Percentiles rank a stretch among this genome's conserved stretches.
phyloP scores from a whole-genome alignment of 2,888 invertebrate species.

The Linnaemya vulpina region DNA sequence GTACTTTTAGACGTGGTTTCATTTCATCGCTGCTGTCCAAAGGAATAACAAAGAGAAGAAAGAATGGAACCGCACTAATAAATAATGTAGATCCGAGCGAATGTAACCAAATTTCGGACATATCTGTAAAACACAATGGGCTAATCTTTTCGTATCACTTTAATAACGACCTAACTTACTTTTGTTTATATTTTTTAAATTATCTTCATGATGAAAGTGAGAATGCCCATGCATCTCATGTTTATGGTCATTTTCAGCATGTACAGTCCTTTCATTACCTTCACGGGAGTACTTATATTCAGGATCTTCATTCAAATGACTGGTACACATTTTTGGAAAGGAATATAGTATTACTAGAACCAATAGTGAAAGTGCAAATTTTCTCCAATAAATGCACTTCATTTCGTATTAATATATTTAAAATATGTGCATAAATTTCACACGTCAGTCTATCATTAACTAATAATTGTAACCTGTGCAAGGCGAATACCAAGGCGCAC shows the following conservation, averaged over 20 bases:
- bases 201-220: neutral
- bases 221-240: neutral
- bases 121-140: conserved; percentile 74
- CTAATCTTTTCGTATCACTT: neutral
- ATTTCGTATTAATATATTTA: neutral
- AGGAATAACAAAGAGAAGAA: conserved; percentile 96
- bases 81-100: conserved; percentile 95
- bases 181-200: conserved; percentile 7
- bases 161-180: conserved; percentile 35
- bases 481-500: too few relatives aligned
- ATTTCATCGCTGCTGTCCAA: conserved; percentile 93
- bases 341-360: conserved; percentile 79
- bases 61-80: conserved; percentile 97
- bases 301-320: conserved; percentile 85
- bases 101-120: conserved; percentile 86
- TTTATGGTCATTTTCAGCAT: conserved; percentile 65
- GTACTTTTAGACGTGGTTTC: conserved; percentile 93
- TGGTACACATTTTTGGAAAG: conserved; percentile 82
- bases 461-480: too few relatives aligned
- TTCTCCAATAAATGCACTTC: neutral
- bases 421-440: neutral
- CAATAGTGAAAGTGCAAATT: conserved; percentile 8
- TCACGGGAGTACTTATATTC: conserved; percentile 92
- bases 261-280: conserved; percentile 81
- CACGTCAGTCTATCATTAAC: too few relatives aligned